Evolutionary conservation across 2,888 invertebrate species (phyloP), one percentile per base, ranked within the genome.

Genomic region (Hemaris fuciformis): DNA sequence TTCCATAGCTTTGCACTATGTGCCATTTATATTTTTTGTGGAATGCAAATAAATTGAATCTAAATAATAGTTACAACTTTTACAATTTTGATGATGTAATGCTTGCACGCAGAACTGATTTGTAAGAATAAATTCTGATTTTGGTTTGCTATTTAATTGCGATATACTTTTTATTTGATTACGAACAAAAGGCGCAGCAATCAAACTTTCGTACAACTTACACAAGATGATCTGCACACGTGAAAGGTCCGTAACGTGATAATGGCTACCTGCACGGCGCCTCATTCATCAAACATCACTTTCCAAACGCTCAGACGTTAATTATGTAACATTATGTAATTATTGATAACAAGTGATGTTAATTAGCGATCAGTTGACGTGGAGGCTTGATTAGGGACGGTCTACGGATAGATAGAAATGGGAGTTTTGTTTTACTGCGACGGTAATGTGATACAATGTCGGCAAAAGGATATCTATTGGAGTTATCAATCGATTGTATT

Each of bases 241-340:
- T 53, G 53, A 53, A 53, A 31, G 53, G 53, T 31, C 13, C 8
- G 43, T 45, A 45, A 10, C 2, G 13, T 5, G 53, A 31, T 53
- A 31, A 53, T 53, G 48, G 4, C 0, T 15, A 15, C 15, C 53
- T 53, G 20, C 31, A 18, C 18, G 53, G 31, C 53, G 31, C 27
- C 53, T 31, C 27, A 15, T 31, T 27, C 31, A 27, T 53, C 31
- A 27, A 3, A 27, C 27, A 31, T 53, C 31, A 53, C 48, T 53
- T 53, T 53, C 48, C 18, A 53, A 53, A 27, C n/a, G 42, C n/a
- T 23, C 23, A 27, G 48, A 48, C 27, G 23, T 5, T 18, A 31
- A 53, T 46, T 23, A 46, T 23, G 27, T 53, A 31, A 53, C 53
- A 18, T 53, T 53, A 53, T 53, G 31, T 31, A 31, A 53, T 31